Conservation (phyloP, 2,797 vertebrate genomes). For the Ammospiza maritima region DNA sequence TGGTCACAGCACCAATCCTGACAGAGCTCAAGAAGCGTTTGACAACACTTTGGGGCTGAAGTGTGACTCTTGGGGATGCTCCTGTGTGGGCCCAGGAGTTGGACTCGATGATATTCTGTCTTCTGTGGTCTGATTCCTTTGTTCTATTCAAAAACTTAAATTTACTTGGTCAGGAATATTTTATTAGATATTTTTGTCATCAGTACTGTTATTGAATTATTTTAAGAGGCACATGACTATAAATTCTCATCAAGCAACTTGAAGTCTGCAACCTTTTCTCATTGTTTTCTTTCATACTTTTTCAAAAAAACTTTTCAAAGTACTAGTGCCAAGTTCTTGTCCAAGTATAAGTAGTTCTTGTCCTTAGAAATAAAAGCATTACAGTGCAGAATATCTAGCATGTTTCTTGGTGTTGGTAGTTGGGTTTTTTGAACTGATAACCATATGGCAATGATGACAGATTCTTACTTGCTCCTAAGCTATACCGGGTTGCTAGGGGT, state of each 20-base stretch:
- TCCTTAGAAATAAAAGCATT: constrained; percentile 6
- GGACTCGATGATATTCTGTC: not conserved
- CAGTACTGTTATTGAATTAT: not conserved
- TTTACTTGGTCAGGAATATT: not conserved
- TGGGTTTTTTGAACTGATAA: not conserved
- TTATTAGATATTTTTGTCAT: not conserved
- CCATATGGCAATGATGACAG: constrained; percentile 56
- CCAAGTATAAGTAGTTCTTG: not conserved
- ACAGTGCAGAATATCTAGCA: not conserved
- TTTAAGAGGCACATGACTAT: not conserved
- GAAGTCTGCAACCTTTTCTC: not conserved
- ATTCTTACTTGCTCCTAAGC: constrained; percentile 55
- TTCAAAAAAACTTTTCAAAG: not conserved
- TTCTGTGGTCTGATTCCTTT: not conserved
- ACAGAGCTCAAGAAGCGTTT: rapidly evolving
- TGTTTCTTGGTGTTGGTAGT: constrained; percentile 4
- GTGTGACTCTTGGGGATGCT: not conserved
- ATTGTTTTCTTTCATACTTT: not conserved
- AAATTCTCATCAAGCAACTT: not conserved
- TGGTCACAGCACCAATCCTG: not conserved
- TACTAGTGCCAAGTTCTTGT: not conserved
- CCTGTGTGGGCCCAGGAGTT: not conserved
- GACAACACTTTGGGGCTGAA: too few species aligned
- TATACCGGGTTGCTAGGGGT: constrained; percentile 73
- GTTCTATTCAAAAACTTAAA: not conserved